Conservation (phyloP, 2,888 invertebrate species). For the Molanna angustata region DNA sequence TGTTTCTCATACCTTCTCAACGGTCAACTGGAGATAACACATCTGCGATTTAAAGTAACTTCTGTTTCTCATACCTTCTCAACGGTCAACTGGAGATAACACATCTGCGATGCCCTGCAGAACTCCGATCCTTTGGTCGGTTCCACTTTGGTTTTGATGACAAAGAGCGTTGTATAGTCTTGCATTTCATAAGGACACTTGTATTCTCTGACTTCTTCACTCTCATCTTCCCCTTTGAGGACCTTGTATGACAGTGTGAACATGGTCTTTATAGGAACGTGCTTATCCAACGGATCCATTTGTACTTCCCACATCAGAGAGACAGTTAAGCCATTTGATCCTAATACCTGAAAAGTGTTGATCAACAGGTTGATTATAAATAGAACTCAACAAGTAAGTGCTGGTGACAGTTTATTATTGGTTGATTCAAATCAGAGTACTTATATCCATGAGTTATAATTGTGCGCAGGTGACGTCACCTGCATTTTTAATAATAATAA, state of each 20-base stretch:
- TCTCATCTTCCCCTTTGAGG: slow-evolving; percentile 33
- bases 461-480: no score
- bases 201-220: slow-evolving; percentile 44
- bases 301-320: slow-evolving; percentile 83
- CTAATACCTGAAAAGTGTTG: slow-evolving; percentile 52
- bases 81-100: slow-evolving; percentile 74
- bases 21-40: slow-evolving; percentile 75
- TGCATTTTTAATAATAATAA: no score
- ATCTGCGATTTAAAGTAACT: no score
- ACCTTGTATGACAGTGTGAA: slow-evolving; percentile 46
- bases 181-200: slow-evolving; percentile 74
- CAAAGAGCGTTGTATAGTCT: slow-evolving; percentile 84
- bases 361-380: no score
- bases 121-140: slow-evolving; percentile 78
- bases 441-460: no score
- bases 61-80: slow-evolving; percentile 58
- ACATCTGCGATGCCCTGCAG: slow-evolving; percentile 85
- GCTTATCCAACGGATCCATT: slow-evolving; percentile 60
- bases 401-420: no score
- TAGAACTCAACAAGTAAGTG: no score
- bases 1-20: slow-evolving; percentile 64
- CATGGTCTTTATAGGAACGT: slow-evolving; percentile 50
- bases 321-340: slow-evolving; percentile 71
- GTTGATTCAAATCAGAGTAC: no score
- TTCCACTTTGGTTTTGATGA: slow-evolving; percentile 74